Evolutionary conservation across 2,888 invertebrate species (phyloP).

Genomic region (Lasioglossum villosulum): DNA sequence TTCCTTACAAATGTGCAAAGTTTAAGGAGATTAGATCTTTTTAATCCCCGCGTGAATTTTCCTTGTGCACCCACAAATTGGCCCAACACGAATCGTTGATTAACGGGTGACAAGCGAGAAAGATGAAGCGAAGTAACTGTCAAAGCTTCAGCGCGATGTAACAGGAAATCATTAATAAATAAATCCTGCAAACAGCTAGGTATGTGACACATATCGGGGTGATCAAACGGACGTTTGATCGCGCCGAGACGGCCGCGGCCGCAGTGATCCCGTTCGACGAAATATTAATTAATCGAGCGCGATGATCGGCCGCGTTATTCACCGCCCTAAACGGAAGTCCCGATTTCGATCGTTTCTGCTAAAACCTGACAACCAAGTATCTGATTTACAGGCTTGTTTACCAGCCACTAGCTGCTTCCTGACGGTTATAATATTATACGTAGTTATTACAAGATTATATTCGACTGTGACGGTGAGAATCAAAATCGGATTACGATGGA

Average conservation of each 20-base stretch:
- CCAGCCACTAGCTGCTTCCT: constrained; percentile 11
- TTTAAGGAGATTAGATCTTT: no score
- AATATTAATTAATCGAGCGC: constrained; percentile 16
- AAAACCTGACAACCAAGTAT: neutral
- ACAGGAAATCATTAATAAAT: constrained; percentile 1
- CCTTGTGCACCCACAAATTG: no score
- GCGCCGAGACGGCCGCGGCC: neutral
- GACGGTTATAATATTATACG: constrained; percentile 23
- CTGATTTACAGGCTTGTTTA: constrained; percentile 42
- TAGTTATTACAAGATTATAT: constrained; percentile 26
- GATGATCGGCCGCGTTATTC: constrained; percentile 1
- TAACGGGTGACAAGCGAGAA: neutral
- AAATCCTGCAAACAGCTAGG: neutral
- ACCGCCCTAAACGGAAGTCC: neutral
- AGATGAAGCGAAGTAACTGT: neutral
- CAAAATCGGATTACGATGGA: constrained; percentile 54
- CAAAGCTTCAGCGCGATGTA: neutral
- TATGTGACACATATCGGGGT: neutral
- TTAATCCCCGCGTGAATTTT: no score
- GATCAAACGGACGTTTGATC: neutral
- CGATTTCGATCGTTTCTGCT: constrained; percentile 7
- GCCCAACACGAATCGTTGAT: neutral
- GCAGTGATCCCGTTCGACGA: neutral
- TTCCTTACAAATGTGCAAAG: no score
- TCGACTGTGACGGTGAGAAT: constrained; percentile 22